Percentiles rank a stretch among this genome's conserved stretches.
phyloP scores from a whole-genome alignment of 2,888 invertebrate species.

The Aspidiotus rigidus region DNA sequence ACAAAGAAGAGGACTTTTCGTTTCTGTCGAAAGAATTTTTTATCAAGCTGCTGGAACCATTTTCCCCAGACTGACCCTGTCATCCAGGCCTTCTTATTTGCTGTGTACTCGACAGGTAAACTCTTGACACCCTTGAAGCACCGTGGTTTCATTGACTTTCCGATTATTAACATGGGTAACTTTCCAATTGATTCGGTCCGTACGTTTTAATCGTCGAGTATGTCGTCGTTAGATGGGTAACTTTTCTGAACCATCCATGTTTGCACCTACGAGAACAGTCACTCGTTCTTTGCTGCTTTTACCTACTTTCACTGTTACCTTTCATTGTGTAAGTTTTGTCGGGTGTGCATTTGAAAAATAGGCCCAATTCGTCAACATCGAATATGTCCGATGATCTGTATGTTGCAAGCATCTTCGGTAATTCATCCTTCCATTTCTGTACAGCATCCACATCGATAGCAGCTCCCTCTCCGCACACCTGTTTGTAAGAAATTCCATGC shows the following conservation, averaged over 20 bases:
- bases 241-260: conserved; percentile 39
- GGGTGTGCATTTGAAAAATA: conserved; percentile 39
- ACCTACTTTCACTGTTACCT: conserved; percentile 40
- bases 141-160: conserved; percentile 41
- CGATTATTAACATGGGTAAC: conserved; percentile 39
- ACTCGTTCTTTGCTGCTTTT: conserved; percentile 40
- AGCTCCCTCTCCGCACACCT: conserved; percentile 38
- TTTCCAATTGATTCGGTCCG: too few relatives aligned
- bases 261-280: conserved; percentile 33
- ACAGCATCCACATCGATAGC: conserved; percentile 29
- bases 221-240: too few relatives aligned
- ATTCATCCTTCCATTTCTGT: conserved; percentile 35
- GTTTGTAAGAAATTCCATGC: conserved; percentile 37
- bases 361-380: conserved; percentile 40
- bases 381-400: conserved; percentile 39
- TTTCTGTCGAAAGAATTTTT: neutral
- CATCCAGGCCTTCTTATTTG: conserved; percentile 40
- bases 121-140: conserved; percentile 39
- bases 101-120: conserved; percentile 39
- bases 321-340: conserved; percentile 40
- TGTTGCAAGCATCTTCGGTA: conserved; percentile 36
- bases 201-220: too few relatives aligned
- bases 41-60: conserved; percentile 11
- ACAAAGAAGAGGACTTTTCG: neutral
- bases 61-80: too few relatives aligned